These are phyloP conservation scores for Hetaerina americana DNA, from an alignment of 1,140 invertebrate genomes.

Conservation along the genomic window DNA sequence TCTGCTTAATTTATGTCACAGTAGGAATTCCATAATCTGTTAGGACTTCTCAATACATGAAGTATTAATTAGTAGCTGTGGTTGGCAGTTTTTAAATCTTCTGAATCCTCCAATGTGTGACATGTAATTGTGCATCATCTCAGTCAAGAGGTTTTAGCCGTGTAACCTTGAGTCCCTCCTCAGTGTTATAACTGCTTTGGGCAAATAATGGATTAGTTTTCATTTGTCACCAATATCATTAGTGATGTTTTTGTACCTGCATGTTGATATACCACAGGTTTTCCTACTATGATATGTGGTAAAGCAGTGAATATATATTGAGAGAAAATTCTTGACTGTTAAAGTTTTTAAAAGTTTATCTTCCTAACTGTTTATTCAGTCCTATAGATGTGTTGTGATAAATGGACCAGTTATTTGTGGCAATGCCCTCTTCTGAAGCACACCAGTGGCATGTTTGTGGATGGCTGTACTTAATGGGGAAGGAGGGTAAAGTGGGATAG, in stretches of 20 bases:
- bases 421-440: neutral
- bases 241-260: neutral
- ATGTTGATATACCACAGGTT: neutral
- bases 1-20: no score
- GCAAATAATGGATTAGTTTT: neutral
- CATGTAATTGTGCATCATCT: no score
- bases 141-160: no score
- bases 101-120: no score
- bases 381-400: neutral
- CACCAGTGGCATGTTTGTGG: neutral
- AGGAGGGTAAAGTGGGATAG: neutral
- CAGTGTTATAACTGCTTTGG: neutral
- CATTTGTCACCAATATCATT: neutral
- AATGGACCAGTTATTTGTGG: neutral
- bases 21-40: no score
- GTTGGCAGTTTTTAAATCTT: no score
- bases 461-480: neutral
- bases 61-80: no score
- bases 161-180: neutral
- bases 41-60: no score
- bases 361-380: neutral
- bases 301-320: neutral
- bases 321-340: neutral
- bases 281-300: neutral
- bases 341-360: constrained; percentile 1